Conservation (phyloP, 2,113 vertebrate genomes). For the Leucopternis melanops region DNA sequence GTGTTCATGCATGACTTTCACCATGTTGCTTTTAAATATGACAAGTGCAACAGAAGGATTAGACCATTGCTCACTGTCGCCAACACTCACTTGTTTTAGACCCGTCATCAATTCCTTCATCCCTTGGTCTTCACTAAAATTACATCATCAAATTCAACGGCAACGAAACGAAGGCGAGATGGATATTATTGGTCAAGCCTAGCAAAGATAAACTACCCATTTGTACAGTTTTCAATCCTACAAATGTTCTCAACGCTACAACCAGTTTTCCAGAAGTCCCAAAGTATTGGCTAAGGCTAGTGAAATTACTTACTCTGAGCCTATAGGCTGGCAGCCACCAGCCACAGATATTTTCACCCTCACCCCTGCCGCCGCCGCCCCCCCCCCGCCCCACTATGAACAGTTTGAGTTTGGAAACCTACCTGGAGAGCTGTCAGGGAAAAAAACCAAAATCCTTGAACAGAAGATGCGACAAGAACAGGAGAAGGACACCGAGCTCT, state of each 20-base stretch:
- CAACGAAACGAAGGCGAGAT: neutral
- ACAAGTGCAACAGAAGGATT: fast-evolving
- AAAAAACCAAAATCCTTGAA: neutral
- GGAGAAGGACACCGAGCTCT: neutral
- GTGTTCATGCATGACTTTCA: neutral
- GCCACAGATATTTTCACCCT: neutral
- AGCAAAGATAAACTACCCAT: neutral
- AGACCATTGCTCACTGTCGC: neutral
- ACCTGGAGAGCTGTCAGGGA: neutral
- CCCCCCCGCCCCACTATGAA: fast-evolving
- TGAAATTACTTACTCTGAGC: neutral
- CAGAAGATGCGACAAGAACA: fast-evolving
- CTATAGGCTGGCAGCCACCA: neutral
- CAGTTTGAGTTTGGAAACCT: neutral
- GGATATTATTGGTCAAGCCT: neutral
- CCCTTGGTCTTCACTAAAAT: neutral
- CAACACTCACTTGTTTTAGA: neutral
- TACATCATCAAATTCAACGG: neutral
- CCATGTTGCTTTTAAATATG: fast-evolving
- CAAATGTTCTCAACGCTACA: neutral
- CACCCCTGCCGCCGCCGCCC: too few relatives aligned
- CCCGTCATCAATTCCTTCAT: neutral
- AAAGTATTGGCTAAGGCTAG: neutral
- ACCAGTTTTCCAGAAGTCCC: neutral
- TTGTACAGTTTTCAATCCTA: neutral